Base-by-base conservation (phyloP, 2,113 vertebrate species). In the Recurvirostra avosetta region DNA sequence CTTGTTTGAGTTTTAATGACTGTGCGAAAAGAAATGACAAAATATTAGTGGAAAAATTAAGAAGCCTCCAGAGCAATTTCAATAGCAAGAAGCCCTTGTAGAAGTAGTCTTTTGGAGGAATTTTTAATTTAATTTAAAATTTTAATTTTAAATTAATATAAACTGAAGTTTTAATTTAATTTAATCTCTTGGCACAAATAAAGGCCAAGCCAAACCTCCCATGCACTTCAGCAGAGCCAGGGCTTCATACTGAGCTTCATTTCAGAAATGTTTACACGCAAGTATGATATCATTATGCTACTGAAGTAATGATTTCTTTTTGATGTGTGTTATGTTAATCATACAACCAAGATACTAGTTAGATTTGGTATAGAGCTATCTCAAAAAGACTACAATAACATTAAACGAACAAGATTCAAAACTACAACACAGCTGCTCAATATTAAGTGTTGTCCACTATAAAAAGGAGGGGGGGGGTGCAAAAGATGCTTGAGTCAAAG, bases 361-460 rank as follows among this genome's bases (percentile, higher is more conserved):
- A 52, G 21, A 66, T 95, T 94, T 95, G 94, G 88, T 92, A 65
- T 52, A 67, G 58, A 88, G 79, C 87, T 90, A 41, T 73, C 47
- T 74, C 41, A 79, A 34, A 65, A 84, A 92, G 86, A 77, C 67
- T 86, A 81, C 80, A 75, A 20, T 53, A 41, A 58, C 5, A 15
- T 36, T 82, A 92, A 90, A 58, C 26, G 12, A 38, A 12, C 13
- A 90, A n/a, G 36, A 56, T 30, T 59, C 19, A 71, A 74, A 91
- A 61, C 36, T 47, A 23, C 17, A 85, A 85, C 12, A 49, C 17
- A 75, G 49, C 8, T 30, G 68, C 49, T 77, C 74, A 55, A 20
- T 45, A 62, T 22, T 52, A 71, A 70, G 34, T 27, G 34, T 17
- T 70, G 38, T 8, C 21, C 41, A 12, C 38, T 59, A 73, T 73